A percentile compares a stretch with the other conserved stretches of the same genome.
These are phyloP conservation scores for Fulmarus glacialis DNA, from an alignment of 2,113 vertebrate species.

Conservation along the genomic window DNA sequence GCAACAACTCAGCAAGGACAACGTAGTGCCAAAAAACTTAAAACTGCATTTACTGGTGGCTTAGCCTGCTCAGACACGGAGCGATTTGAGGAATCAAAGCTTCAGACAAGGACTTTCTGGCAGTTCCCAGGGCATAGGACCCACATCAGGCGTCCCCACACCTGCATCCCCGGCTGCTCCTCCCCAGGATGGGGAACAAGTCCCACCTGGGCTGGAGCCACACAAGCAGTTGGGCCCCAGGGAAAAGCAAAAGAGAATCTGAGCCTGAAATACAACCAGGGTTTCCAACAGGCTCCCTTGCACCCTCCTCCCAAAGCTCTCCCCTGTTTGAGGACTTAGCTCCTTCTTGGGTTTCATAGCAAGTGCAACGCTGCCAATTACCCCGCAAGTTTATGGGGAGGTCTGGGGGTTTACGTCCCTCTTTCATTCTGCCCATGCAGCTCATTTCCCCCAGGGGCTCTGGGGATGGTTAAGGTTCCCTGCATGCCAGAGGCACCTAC, in stretches of 20 bases:
- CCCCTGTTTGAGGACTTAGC: background rate
- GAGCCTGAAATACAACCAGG: background rate
- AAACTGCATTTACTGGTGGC: background rate
- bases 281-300: background rate
- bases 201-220: background rate
- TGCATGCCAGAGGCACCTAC: background rate
- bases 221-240: background rate
- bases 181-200: background rate
- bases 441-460: background rate
- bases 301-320: background rate
- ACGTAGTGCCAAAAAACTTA: background rate
- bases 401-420: background rate
- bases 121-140: background rate
- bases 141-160: background rate
- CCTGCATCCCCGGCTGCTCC: background rate
- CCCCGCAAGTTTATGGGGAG: background rate
- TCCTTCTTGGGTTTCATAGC: slow-evolving; percentile 49
- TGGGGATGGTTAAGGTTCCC: background rate
- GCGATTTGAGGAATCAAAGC: background rate
- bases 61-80: background rate
- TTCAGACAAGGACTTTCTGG: background rate
- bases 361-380: slow-evolving; percentile 14
- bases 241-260: background rate
- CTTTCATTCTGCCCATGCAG: background rate
- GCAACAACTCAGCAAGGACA: background rate